Base-by-base conservation (phyloP, 1,140 invertebrate genomes). In the Drosophila nigrodunni region DNA sequence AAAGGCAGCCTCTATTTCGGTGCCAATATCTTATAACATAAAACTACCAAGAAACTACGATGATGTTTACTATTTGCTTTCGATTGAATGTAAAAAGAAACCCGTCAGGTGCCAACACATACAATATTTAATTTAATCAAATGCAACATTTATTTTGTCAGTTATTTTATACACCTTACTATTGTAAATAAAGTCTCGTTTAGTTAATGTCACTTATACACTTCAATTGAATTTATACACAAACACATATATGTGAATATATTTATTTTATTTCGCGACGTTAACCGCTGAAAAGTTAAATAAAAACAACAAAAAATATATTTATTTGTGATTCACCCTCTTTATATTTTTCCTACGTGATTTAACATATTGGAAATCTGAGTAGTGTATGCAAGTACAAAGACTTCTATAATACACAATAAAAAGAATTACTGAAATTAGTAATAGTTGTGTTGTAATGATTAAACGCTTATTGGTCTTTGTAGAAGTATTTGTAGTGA, bases 81-180 rank as follows among this genome's bases (percentile, higher is more conserved):
- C 74, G 67, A 49, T 57, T 50, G 66, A 82, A 82, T 72, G 62
- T 46, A 82, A 80, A 77, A 74, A 71, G 60, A 60, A 85, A 43
- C 67, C 11, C 11, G 64, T 30, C 44, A 75, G 78, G 37, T 37
- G 52, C 67, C 57, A 46, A 58, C 39, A 10, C 44, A 50, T 52
- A 43, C 41, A 41, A 58, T 44, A 50, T 76, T 72, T 60, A 18
- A 35, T 54, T 66, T 73, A 83, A 80, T 80, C 64, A 74, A 80
- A 78, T 62, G 73, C 57, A 76, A 7, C 61, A 74, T 55, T 62
- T 77, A 77, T 77, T 66, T 66, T 47, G 18, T 60, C 37, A 57
- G 66, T 46, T 39, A 60, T 58, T 58, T 11, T n/a, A 58, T 35
- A 58, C 13, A 57, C 25, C 4, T 30, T 5, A 50, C 30, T 44